Evolutionary conservation across 2,888 invertebrate species (phyloP), one percentile per base, ranked within the genome.

Genomic region (Caenorhabditis afra): DNA sequence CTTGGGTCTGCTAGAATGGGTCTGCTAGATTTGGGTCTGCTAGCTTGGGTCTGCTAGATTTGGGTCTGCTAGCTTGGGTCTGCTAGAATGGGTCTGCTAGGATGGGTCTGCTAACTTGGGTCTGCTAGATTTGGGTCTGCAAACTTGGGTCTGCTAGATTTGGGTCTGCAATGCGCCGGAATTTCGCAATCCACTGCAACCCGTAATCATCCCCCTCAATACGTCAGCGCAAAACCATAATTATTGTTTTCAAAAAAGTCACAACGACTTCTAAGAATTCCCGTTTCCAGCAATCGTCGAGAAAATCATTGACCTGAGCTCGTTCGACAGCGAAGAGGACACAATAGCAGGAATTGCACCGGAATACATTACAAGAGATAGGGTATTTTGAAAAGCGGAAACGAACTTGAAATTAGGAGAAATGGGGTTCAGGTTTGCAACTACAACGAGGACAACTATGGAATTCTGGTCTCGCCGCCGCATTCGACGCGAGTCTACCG

Each of bases 401-500:
- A n/a, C n/a, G n/a, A n/a, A n/a, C n/a, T n/a, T n/a, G n/a, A n/a
- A 29, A 55, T 29, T 3, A 29, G 3, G 29, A 29, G 29, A 29
- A 29, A 3, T 22, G n/a, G n/a, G n/a, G 66, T 79, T 16, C 35
- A 87, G 87, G 87, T 89, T 1, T 90, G 89, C 81, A 87, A 88
- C 83, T 90, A 87, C 77, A 85, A 85, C 49, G 86, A 89, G 61
- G 73, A 85, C 16, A 74, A 79, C 39, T 85, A 86, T 71, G 90
- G 89, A 8, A 81, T 85, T 14, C 82, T 90, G 29, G 88, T 92
- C n/a, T 91, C 91, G 80, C 97, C 98, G 5, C 93, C 95, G 66
- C 97, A 96, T 91, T 96, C 96, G 67, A 95, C 94, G 71, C 95
- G 97, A 89, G 96, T 97, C 37, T 99, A 97, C 92, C 93, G 94